phyloP scores from a whole-genome alignment of 2,113 vertebrate species.

The Speoplatyrhinus poulsoni region DNA sequence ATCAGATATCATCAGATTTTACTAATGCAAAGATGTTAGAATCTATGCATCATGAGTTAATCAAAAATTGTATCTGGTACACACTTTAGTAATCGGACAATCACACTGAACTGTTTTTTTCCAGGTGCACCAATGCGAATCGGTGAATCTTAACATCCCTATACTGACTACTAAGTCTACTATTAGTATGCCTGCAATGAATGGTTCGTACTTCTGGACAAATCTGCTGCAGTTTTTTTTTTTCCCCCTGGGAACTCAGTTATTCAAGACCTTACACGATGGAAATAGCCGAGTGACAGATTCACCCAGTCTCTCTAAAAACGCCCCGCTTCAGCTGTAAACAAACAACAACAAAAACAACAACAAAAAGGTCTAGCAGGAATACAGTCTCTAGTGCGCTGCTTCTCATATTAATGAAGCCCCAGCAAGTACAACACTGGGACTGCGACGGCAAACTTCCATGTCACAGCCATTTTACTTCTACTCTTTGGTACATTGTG shows the following conservation, averaged over 20 bases:
- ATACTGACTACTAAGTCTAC: conserved; percentile 51
- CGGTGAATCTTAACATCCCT: too few species aligned
- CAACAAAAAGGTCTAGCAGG: conserved; percentile 13
- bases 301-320: conserved; percentile 39
- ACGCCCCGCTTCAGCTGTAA: conserved; percentile 27
- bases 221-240: conserved; percentile 27
- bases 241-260: conserved; percentile 40
- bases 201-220: conserved; percentile 58
- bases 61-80: too few species aligned
- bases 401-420: conserved; percentile 33
- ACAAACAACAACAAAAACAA: background rate
- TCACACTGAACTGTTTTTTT: too few species aligned
- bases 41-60: too few species aligned
- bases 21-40: too few species aligned
- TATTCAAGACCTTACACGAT: conserved; percentile 51
- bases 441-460: background rate
- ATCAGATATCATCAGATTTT: too few species aligned
- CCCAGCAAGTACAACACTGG: background rate
- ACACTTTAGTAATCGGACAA: too few species aligned
- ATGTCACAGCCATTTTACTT: too few species aligned
- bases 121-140: too few species aligned
- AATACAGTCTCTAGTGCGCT: background rate
- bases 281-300: conserved; percentile 44
- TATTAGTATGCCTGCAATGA: conserved; percentile 48
- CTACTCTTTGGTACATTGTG: too few species aligned